Evolutionary conservation across 2,113 vertebrate species (phyloP), one percentile per base, ranked within the genome.

Genomic region (Chitala chitala): DNA sequence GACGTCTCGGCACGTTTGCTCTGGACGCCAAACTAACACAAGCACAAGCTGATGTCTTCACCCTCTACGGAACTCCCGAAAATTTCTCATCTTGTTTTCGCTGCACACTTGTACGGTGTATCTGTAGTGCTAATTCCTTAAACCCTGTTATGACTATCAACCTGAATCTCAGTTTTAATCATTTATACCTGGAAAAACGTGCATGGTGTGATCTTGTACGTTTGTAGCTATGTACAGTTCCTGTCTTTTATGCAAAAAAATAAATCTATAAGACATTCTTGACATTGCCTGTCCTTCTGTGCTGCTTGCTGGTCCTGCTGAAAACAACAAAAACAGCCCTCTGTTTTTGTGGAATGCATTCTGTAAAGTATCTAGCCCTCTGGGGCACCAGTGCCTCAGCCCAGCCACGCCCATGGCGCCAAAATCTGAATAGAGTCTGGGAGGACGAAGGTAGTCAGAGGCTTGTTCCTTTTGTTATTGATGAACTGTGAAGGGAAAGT

Each of bases 1-100:
- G 65, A 54, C 73, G 44, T 46, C n/a, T n/a, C 63, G 44, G 63
- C 63, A n/a, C n/a, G n/a, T n/a, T 9, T 24, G 36, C 36, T 44
- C 36, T 44, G 38, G 63, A 22, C 26, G 24, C 64, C 26, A 44
- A 24, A 13, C 33, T 29, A 9, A 6, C 24, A 20, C 22, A 10
- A 44, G n/a, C 3, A n/a, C n/a, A 66, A 46, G 9, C 40, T 44
- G 38, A 36, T 44, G n/a, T 36, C 26, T 12, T 15, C 8, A 13
- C 15, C 42, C n/a, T 22, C 38, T 44, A 26, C 42, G 26, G 63
- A 26, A 40, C 9, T 42, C 64, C 46, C 4, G 24, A 26, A 36
- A 66, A 26, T 20, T 24, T 46, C n/a, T 24, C 17, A 20, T 10
- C 40, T 1, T 26, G 24, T 8, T 46, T 9, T 46, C 38, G 10